These are phyloP conservation scores for Halcyon smyrnensis DNA, from an alignment of 2,797 vertebrate genomes.

Conservation along the genomic window DNA sequence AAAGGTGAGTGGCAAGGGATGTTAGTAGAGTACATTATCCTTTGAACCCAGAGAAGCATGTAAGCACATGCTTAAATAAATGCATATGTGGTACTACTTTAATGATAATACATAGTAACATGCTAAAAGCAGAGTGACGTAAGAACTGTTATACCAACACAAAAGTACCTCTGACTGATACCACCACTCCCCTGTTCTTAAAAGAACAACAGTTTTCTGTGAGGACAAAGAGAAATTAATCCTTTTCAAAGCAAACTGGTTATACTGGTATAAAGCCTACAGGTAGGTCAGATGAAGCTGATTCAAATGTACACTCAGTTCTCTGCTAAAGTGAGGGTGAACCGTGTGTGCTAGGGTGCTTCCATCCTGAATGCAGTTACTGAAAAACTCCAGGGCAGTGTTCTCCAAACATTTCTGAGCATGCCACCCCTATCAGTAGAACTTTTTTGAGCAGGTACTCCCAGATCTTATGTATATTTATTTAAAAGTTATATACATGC, in stretches of 20 bases:
- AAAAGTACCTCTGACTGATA: neutral
- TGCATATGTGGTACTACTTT: neutral
- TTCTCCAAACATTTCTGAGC: neutral
- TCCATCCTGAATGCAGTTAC: neutral
- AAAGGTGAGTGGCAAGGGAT: neutral
- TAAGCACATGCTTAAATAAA: neutral
- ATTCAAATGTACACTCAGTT: fast-evolving
- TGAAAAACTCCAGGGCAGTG: neutral
- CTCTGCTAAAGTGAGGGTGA: neutral
- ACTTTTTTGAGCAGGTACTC: neutral
- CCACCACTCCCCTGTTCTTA: neutral
- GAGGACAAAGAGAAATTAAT: neutral
- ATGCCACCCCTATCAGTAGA: neutral
- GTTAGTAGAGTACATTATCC: neutral
- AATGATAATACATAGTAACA: neutral
- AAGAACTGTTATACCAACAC: neutral
- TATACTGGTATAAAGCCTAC: neutral
- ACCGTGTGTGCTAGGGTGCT: neutral
- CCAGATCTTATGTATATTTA: neutral
- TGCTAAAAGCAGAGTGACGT: neutral
- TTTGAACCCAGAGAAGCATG: neutral
- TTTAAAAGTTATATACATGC: neutral
- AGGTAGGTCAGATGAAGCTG: neutral
- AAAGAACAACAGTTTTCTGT: neutral
- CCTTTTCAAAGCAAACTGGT: neutral